Percentiles rank a stretch among this genome's conserved stretches.
Evolutionary conservation across 2,113 vertebrate species (phyloP).

Genomic region (Phoenicopterus ruber): DNA sequence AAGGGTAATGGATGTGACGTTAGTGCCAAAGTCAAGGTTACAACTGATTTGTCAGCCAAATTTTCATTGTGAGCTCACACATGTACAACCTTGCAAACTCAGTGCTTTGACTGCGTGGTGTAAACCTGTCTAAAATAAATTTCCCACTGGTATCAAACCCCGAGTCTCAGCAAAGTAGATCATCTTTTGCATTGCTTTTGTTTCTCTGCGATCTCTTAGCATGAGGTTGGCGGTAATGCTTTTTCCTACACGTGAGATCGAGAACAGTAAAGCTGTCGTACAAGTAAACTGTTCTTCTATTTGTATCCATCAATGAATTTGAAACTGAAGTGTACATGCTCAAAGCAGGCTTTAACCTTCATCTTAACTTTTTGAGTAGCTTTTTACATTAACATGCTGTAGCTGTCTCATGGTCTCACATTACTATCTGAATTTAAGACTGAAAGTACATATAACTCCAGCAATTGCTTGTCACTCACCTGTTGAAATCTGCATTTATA

Average conservation of each 20-base stretch:
- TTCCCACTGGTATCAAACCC: neutral
- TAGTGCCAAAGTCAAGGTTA: neutral
- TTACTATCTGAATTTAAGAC: slow-evolving; percentile 15
- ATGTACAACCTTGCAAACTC: neutral
- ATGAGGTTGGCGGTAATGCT: neutral
- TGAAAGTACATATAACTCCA: neutral
- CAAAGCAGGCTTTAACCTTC: slow-evolving; percentile 8
- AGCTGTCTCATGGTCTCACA: neutral
- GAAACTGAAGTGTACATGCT: neutral
- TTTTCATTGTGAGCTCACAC: neutral
- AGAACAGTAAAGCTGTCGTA: neutral
- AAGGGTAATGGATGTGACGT: neutral
- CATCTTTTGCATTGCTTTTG: neutral
- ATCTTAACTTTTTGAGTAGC: slow-evolving; percentile 15
- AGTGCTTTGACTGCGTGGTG: neutral
- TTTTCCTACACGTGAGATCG: neutral
- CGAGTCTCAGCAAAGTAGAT: neutral
- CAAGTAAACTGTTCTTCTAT: neutral
- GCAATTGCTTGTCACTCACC: slow-evolving; percentile 14
- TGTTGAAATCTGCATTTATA: slow-evolving; percentile 62
- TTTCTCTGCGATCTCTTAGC: neutral
- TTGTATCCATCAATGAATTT: neutral
- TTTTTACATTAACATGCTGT: slow-evolving; percentile 23
- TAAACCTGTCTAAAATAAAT: neutral
- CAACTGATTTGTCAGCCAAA: neutral